Percentiles rank a stretch among this genome's conserved stretches.
Evolutionary conservation across 1,140 invertebrate species (phyloP).

Genomic region (Zaprionus taronus): DNA sequence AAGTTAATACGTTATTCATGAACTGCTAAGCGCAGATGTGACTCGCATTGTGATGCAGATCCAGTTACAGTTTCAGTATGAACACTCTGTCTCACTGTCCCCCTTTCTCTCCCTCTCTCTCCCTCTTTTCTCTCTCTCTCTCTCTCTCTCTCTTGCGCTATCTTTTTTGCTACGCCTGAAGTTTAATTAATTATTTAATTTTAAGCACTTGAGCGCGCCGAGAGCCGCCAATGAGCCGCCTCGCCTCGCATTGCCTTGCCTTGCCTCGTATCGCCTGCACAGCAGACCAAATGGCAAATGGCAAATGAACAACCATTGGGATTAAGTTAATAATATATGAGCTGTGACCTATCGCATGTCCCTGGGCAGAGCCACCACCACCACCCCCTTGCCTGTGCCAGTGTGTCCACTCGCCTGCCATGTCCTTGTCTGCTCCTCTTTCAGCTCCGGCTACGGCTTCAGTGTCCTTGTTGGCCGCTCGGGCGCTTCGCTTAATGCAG

Average conservation of each 20-base stretch:
- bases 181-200: constrained; percentile 84
- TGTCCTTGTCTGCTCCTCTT: constrained; percentile 18
- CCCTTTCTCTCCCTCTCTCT: background rate
- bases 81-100: background rate
- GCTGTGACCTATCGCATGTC: constrained; percentile 52
- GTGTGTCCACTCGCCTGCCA: constrained; percentile 43
- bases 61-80: constrained; percentile 39
- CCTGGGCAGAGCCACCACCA: background rate
- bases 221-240: constrained; percentile 65
- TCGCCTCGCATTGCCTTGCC: background rate
- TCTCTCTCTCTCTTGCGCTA: constrained; percentile 9
- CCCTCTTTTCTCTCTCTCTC: background rate
- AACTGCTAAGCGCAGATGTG: constrained; percentile 82
- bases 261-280: background rate
- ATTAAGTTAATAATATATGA: constrained; percentile 83
- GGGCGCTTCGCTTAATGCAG: constrained; percentile 75
- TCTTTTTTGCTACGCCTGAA: constrained; percentile 51
- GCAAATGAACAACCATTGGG: constrained; percentile 66
- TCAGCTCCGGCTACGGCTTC: constrained; percentile 5
- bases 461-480: constrained; percentile 44
- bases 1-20: constrained; percentile 84
- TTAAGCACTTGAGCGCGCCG: constrained; percentile 79
- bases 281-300: constrained; percentile 27
- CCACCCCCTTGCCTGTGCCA: background rate
- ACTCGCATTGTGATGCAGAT: constrained; percentile 76